A percentile compares a stretch with the other conserved stretches of the same genome.
These are phyloP conservation scores for Tigriopus japonicus DNA, from an alignment of 1,140 invertebrate species.

Conservation along the genomic window DNA sequence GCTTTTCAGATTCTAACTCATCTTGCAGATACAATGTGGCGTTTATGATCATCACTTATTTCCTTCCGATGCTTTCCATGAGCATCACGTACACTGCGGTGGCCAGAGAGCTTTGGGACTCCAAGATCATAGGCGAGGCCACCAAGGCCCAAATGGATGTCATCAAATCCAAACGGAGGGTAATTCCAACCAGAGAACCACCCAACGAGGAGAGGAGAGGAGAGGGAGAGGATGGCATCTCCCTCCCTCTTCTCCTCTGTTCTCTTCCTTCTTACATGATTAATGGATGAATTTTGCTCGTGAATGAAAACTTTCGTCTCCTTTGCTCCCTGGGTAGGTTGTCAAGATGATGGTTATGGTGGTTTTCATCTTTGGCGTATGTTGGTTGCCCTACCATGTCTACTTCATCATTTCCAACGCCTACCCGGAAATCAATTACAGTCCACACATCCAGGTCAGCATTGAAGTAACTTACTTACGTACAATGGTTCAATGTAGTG, in stretches of 20 bases:
- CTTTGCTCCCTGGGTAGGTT: background rate
- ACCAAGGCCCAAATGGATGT: conserved; percentile 11
- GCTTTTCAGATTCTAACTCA: too few species aligned
- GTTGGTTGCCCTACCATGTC: conserved; percentile 77
- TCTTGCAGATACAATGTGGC: conserved; percentile 11
- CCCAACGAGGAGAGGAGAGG: too few species aligned
- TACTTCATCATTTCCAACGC: conserved; percentile 51
- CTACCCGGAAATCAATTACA: background rate
- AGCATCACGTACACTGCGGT: conserved; percentile 3
- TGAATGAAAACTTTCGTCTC: too few species aligned
- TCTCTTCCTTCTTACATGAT: too few species aligned
- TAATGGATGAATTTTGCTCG: too few species aligned
- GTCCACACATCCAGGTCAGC: conserved; percentile 1
- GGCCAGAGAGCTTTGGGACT: conserved; percentile 11
- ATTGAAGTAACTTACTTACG: background rate
- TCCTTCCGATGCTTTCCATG: conserved; percentile 7
- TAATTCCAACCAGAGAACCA: background rate
- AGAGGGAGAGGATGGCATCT: too few species aligned
- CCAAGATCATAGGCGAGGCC: conserved; percentile 7
- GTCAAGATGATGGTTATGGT: conserved; percentile 19
- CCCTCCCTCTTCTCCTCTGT: too few species aligned
- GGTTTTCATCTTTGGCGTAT: conserved; percentile 52
- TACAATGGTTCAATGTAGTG: too few species aligned
- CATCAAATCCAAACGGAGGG: conserved; percentile 14
- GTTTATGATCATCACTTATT: conserved; percentile 10